A percentile compares a stretch with the other conserved stretches of the same genome.
phyloP scores from a whole-genome alignment of 1,140 invertebrate species.

The Tetramorium alpestre region DNA sequence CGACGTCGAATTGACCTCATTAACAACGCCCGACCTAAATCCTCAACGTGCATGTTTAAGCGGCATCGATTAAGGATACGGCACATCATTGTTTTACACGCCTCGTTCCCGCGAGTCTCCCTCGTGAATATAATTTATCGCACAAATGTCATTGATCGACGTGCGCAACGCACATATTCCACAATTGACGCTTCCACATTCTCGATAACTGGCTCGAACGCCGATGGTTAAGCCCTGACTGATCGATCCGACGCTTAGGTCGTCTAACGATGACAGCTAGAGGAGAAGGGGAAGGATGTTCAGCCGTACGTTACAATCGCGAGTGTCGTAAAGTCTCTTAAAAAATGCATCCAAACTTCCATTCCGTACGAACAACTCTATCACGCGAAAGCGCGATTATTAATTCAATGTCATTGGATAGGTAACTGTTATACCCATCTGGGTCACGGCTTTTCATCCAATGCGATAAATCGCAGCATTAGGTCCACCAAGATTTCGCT shows the following conservation, averaged over 20 bases:
- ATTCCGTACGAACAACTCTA: slow-evolving; percentile 12
- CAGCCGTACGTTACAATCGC: neutral
- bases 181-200: slow-evolving; percentile 32
- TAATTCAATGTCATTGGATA: slow-evolving; percentile 48
- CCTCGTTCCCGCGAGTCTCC: slow-evolving; percentile 18
- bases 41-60: slow-evolving; percentile 23
- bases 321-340: neutral
- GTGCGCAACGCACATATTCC: neutral
- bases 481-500: slow-evolving; percentile 13
- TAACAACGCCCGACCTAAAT: slow-evolving; percentile 51
- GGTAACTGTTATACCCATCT: slow-evolving; percentile 16
- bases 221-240: slow-evolving; percentile 4
- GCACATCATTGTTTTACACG: slow-evolving; percentile 27
- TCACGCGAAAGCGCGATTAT: slow-evolving; percentile 36
- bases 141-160: neutral
- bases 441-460: slow-evolving; percentile 21
- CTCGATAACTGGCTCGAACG: slow-evolving; percentile 13
- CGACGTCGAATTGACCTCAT: slow-evolving; percentile 65
- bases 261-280: neutral
- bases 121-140: slow-evolving; percentile 35
- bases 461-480: slow-evolving; percentile 21
- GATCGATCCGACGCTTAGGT: slow-evolving; percentile 33
- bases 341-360: slow-evolving; percentile 38
- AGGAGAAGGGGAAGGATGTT: neutral
- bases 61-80: slow-evolving; percentile 23